These are phyloP conservation scores for Asteroscopus sphinx DNA, from an alignment of 2,888 invertebrate species.

Conservation along the genomic window DNA sequence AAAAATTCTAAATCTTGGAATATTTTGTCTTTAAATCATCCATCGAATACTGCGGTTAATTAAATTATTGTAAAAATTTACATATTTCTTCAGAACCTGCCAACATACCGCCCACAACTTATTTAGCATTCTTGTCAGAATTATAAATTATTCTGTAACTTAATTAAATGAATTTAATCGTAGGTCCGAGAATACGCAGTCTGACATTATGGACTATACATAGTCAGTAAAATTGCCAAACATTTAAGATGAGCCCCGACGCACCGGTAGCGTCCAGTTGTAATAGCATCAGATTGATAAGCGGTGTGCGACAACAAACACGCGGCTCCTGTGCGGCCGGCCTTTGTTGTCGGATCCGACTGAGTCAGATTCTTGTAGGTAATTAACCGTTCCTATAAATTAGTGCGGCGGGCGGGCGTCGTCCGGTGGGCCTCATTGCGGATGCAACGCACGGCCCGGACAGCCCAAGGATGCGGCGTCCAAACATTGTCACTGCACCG, in stretches of 20 bases:
- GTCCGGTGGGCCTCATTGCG: conserved; percentile 74
- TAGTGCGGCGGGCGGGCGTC: conserved; percentile 65
- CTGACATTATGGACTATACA: not conserved
- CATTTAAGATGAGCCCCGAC: conserved; percentile 9
- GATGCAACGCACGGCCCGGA: conserved; percentile 74
- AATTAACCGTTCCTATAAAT: conserved; percentile 86
- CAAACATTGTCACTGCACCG: conserved; percentile 84
- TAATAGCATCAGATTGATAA: conserved; percentile 64
- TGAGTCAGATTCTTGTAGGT: conserved; percentile 83
- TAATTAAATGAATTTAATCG: not conserved
- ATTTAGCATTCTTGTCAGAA: not conserved
- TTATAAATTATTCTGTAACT: not conserved
- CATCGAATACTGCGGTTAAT: conserved; percentile 31
- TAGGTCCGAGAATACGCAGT: not conserved
- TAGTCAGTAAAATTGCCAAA: not conserved
- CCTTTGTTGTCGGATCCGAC: conserved; percentile 68
- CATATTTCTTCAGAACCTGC: conserved; percentile 11
- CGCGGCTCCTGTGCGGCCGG: conserved; percentile 56
- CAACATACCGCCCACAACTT: not conserved
- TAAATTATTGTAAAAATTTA: conserved; percentile 36
- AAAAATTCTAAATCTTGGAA: conserved; percentile 56
- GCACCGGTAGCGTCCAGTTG: conserved; percentile 21
- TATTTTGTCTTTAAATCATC: conserved; percentile 51
- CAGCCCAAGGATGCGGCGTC: conserved; percentile 75
- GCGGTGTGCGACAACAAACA: conserved; percentile 65